Base-by-base conservation (phyloP, 1,140 invertebrate genomes). In the Odontomachus brunneus region DNA sequence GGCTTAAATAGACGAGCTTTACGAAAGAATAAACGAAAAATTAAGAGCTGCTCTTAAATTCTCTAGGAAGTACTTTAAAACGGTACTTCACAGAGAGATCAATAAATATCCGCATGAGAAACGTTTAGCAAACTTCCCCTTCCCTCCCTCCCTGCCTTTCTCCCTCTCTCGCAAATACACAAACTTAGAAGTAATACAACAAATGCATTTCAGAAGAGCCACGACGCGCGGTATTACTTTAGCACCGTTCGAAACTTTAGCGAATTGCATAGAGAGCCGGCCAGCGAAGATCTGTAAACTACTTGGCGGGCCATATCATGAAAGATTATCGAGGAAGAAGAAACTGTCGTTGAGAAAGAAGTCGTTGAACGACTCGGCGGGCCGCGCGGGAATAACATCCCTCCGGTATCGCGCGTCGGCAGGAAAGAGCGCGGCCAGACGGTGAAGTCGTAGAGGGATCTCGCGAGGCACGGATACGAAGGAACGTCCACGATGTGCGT, bases 311-410 rank as follows among this genome's bases (percentile, higher is more conserved):
- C 24, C 57, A 80, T 71, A 80, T 80, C 75, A 80, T 80, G 75
- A 80, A 80, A 80, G 75, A 80, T 80, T 80, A 80, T 80, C 65
- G 75, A 59, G 33, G 53, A 80, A 80, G 63, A 71, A 80, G 75
- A 80, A 80, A 80, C 75, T 80, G 75, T 80, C 75, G 75, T 80
- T 80, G 75, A n/a, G n/a, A 14, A 69, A 69, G 22, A 80, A 80
- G 75, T 80, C 75, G 75, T 80, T 80, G 65, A 80, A 80, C 75
- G 75, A 71, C 75, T 80, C 57, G 65, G 75, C 51, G 75, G 51
- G 26, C 29, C 65, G 51, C 75, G 49, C 22, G 75, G 75, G 75
- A 80, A 80, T 80, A 69, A 57, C 29, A 29, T 53, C 19, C 44
- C 29, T 80, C 75, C 49, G 51, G 22, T 29, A n/a, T 14, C 9